Conservation (phyloP, 2,888 invertebrate species). For the Cactoblastis cactorum region DNA sequence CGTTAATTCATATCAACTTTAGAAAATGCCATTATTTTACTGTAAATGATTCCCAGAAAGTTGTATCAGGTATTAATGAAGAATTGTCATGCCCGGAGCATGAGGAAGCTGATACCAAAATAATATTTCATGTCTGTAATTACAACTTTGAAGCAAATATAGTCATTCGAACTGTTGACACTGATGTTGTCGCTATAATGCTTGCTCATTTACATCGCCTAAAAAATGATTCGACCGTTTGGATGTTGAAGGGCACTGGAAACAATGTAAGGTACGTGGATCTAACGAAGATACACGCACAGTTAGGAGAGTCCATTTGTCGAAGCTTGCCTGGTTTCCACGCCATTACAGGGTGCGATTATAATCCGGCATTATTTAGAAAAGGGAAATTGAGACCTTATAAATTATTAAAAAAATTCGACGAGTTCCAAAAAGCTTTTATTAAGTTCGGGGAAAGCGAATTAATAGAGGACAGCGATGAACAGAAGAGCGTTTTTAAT, state of each 20-base stretch:
- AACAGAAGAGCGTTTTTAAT: no score
- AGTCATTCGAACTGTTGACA: constrained; percentile 23
- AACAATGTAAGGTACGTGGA: constrained; percentile 18
- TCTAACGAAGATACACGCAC: constrained; percentile 15
- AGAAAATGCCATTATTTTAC: constrained; percentile 5
- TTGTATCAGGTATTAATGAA: not conserved
- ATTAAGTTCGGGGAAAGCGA: no score
- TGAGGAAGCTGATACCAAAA: constrained; percentile 17
- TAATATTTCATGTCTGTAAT: constrained; percentile 7
- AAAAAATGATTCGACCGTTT: no score
- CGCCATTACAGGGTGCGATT: constrained; percentile 24
- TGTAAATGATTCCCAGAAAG: not conserved
- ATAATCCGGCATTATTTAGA: constrained; percentile 23
- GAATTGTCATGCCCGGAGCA: constrained; percentile 13
- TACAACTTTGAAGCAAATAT: constrained; percentile 17
- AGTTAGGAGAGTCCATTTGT: no score
- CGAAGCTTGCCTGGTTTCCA: constrained; percentile 25
- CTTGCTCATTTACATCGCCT: constrained; percentile 25
- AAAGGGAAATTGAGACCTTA: constrained; percentile 23
- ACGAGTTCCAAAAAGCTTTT: constrained; percentile 15
- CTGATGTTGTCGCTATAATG: constrained; percentile 30
- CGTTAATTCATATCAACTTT: constrained; percentile 3
- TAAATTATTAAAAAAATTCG: constrained; percentile 13
- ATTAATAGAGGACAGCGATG: no score
- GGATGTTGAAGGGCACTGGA: constrained; percentile 21